Conservation (phyloP, 2,797 vertebrate genomes). For the Lateolabrax maculatus region DNA sequence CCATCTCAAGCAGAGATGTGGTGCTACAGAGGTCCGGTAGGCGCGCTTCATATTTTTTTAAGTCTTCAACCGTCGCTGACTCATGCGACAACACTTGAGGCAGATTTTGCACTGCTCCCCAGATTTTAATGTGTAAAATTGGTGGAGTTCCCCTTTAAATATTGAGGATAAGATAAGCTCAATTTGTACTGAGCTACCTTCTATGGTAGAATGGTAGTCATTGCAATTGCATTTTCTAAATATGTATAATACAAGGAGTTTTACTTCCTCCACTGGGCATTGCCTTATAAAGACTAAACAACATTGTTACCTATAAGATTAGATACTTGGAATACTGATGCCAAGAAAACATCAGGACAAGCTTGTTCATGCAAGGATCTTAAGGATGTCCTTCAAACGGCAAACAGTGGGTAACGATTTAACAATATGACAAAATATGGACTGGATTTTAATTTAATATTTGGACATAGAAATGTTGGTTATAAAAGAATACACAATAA, state of each 20-base stretch:
- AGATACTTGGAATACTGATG: neutral
- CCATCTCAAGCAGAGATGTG: neutral
- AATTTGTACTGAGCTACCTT: neutral
- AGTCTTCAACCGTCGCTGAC: no score
- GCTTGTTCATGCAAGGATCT: neutral
- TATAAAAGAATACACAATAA: neutral
- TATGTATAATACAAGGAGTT: neutral
- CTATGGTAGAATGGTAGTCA: no score
- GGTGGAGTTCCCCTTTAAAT: neutral
- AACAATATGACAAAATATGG: neutral
- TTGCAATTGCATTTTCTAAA: neutral
- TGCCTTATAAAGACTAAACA: neutral
- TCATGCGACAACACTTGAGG: no score
- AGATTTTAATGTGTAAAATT: neutral
- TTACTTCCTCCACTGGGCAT: neutral
- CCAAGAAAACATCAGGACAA: neutral
- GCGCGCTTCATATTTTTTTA: neutral
- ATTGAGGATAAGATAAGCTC: neutral
- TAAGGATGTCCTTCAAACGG: neutral
- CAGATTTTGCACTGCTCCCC: neutral
- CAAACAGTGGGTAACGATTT: constrained; percentile 1
- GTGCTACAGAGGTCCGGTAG: neutral
- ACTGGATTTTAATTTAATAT: neutral
- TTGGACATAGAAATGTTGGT: neutral
- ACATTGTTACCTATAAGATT: neutral